Percentiles rank a stretch among this genome's conserved stretches.
These are phyloP conservation scores for Pelagia noctiluca DNA, from an alignment of 30 jellyfish, hydroid and myxozoan species.

Conservation along the genomic window DNA sequence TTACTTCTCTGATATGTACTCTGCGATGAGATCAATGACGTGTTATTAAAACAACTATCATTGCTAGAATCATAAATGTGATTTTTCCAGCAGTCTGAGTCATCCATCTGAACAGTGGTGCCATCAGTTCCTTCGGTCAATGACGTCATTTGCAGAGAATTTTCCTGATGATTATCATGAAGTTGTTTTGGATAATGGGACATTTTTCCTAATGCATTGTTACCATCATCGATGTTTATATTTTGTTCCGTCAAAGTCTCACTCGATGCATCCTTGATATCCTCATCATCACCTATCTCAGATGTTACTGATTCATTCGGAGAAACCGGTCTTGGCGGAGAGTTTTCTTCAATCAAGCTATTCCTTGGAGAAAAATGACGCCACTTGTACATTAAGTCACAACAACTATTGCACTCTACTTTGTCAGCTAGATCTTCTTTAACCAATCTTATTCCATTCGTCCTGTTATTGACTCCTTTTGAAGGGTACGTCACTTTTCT, in stretches of 20 bases:
- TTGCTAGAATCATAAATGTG: too few relatives aligned
- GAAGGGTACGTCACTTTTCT: background rate
- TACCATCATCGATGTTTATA: background rate
- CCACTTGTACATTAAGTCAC: constrained; percentile 33
- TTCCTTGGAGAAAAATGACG: constrained; percentile 48
- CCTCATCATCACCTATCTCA: background rate
- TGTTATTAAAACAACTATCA: too few relatives aligned
- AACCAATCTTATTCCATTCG: background rate
- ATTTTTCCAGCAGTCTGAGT: too few relatives aligned
- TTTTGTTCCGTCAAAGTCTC: background rate
- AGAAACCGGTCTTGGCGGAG: constrained; percentile 70
- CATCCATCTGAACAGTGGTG: too few relatives aligned
- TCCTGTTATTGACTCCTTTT: background rate
- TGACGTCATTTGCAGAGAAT: background rate
- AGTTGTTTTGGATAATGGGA: background rate
- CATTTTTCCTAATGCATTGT: background rate
- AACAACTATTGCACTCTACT: constrained; percentile 46
- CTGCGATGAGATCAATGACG: too few relatives aligned
- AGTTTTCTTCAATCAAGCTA: background rate
- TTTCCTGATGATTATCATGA: background rate
- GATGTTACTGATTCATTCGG: constrained; percentile 7
- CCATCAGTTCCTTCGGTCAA: background rate
- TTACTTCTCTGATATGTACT: too few relatives aligned
- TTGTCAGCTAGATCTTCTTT: background rate
- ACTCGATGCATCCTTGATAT: background rate